These are phyloP conservation scores for Pyralis farinalis DNA, from an alignment of 2,888 invertebrate species.

Conservation along the genomic window DNA sequence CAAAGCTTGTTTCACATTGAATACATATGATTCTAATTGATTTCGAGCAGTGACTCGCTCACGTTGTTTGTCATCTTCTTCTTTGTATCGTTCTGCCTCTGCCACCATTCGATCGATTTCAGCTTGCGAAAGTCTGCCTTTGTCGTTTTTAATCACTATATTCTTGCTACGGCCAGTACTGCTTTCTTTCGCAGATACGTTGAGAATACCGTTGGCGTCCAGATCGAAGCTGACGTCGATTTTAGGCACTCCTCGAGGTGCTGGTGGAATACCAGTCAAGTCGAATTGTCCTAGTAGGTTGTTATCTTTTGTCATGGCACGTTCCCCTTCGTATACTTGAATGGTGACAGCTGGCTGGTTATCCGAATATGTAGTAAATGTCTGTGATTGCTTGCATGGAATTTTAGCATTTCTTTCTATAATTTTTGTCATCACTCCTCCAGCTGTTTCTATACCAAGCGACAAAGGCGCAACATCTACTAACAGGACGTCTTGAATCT, in stretches of 20 bases:
- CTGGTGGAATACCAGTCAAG: slow-evolving; percentile 85
- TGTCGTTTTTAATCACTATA: slow-evolving; percentile 92
- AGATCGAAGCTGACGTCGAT: slow-evolving; percentile 88
- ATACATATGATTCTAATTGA: slow-evolving; percentile 86
- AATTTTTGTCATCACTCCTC: slow-evolving; percentile 89
- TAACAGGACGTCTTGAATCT: slow-evolving; percentile 84
- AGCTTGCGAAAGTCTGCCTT: slow-evolving; percentile 88
- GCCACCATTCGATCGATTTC: slow-evolving; percentile 90
- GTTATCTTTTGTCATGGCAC: slow-evolving; percentile 91
- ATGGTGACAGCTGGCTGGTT: slow-evolving; percentile 89
- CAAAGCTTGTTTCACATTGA: slow-evolving; percentile 85
- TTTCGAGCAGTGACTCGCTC: slow-evolving; percentile 86
- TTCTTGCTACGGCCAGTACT: slow-evolving; percentile 85
- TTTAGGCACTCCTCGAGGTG: slow-evolving; percentile 85
- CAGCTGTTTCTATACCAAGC: slow-evolving; percentile 89
- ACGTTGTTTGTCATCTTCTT: slow-evolving; percentile 86
- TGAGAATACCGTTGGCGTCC: slow-evolving; percentile 90
- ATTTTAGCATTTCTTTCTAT: slow-evolving; percentile 86
- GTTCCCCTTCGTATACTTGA: slow-evolving; percentile 88
- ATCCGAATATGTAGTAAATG: slow-evolving; percentile 90
- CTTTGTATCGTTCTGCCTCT: slow-evolving; percentile 87
- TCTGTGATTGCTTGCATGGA: slow-evolving; percentile 86
- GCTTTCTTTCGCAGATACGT: slow-evolving; percentile 90
- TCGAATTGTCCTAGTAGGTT: slow-evolving; percentile 84
- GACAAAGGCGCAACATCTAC: slow-evolving; percentile 84